These are phyloP conservation scores for Bombus superbus DNA, from an alignment of 1,140 invertebrate genomes.

Conservation along the genomic window DNA sequence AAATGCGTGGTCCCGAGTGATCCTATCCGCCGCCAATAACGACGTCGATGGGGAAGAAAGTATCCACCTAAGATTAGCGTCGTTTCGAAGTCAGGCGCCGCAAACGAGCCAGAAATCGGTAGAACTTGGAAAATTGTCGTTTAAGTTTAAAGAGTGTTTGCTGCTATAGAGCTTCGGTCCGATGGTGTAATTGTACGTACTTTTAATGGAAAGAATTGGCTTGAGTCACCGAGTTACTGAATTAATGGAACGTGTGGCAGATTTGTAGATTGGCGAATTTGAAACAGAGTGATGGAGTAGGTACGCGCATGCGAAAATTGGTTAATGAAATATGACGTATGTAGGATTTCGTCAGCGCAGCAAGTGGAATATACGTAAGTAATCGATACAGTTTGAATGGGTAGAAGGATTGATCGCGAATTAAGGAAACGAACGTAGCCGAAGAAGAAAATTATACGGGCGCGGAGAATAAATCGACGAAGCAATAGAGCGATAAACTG, in stretches of 20 bases:
- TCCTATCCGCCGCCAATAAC: neutral
- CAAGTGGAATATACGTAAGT: too few species aligned
- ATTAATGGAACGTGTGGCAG: neutral
- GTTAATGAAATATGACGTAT: neutral
- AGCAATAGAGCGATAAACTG: too few species aligned
- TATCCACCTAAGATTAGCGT: neutral
- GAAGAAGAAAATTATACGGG: too few species aligned
- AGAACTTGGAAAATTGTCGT: neutral
- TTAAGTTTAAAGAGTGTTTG: neutral
- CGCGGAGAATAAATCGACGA: rapidly evolving
- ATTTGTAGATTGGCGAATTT: neutral
- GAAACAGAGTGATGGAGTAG: neutral
- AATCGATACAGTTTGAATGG: too few species aligned
- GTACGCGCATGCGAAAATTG: neutral
- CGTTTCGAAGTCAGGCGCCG: neutral
- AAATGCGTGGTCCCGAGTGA: neutral
- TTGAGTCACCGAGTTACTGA: neutral
- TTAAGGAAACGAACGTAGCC: too few species aligned
- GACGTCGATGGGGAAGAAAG: neutral
- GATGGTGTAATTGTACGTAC: neutral
- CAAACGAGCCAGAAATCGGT: neutral
- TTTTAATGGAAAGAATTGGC: neutral
- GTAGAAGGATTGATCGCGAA: too few species aligned
- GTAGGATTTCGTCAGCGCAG: too few species aligned
- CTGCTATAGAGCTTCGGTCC: neutral